Percentiles rank a stretch among this genome's conserved stretches.
Conservation (phyloP, 2,113 vertebrate species). For the Pelusios castaneus region DNA sequence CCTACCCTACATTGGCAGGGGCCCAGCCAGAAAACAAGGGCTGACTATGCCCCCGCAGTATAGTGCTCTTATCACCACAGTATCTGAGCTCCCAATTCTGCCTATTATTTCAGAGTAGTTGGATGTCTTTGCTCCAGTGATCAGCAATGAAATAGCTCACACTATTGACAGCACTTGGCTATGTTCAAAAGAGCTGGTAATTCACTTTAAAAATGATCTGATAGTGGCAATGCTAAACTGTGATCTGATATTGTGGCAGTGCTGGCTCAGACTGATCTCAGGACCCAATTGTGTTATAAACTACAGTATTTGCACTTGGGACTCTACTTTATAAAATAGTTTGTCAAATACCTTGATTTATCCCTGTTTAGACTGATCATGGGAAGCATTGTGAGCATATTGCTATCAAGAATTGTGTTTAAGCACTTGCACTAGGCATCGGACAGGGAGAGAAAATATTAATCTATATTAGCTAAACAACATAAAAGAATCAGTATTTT, state of each 20-base stretch:
- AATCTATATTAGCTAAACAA: background rate
- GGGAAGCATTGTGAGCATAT: background rate
- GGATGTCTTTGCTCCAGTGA: background rate
- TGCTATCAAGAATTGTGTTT: background rate
- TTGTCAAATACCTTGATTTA: rapidly evolving
- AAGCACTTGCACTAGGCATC: background rate
- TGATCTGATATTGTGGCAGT: too few relatives aligned
- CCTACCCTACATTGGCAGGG: too few relatives aligned
- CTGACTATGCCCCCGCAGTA: background rate
- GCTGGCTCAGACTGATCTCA: background rate
- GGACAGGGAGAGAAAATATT: background rate
- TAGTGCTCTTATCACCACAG: background rate
- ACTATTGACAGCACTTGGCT: background rate
- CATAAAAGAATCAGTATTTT: background rate
- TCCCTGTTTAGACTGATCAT: background rate
- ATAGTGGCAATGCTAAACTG: background rate
- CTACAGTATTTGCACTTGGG: background rate
- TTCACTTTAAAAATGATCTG: background rate
- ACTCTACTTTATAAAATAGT: background rate
- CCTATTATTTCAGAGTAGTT: background rate
- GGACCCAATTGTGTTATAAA: rapidly evolving
- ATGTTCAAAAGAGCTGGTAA: background rate
- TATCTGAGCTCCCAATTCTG: background rate
- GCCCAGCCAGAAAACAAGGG: too few relatives aligned
- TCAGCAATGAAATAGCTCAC: background rate